These are phyloP conservation scores for Castor canadensis DNA, from an alignment of 2,113 vertebrate species.

Conservation along the genomic window DNA sequence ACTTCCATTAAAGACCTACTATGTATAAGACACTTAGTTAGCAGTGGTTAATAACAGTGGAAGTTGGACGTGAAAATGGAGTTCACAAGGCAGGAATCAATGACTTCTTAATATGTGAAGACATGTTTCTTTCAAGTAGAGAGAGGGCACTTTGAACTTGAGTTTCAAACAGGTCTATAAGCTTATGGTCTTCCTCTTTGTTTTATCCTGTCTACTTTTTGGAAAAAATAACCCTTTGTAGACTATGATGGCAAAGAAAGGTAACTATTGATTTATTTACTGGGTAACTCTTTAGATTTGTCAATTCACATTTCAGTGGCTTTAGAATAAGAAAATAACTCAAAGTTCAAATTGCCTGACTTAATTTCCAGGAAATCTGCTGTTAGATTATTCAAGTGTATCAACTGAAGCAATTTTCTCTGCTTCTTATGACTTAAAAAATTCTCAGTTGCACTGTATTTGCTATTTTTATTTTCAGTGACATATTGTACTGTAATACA, in stretches of 20 bases:
- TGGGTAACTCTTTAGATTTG: neutral
- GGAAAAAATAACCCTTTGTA: neutral
- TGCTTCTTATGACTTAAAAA: slow-evolving; percentile 21
- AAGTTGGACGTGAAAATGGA: neutral
- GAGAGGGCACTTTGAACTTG: neutral
- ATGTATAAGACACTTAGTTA: neutral
- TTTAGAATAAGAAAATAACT: slow-evolving; percentile 32
- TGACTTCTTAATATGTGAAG: neutral
- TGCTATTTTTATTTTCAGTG: neutral
- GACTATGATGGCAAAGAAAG: neutral
- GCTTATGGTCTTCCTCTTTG: neutral
- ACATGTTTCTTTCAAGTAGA: neutral
- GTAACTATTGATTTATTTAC: neutral
- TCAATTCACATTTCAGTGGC: neutral
- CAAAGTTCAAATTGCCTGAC: neutral
- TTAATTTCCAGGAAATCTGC: slow-evolving; percentile 37
- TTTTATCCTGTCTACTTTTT: slow-evolving; percentile 41
- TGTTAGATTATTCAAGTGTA: slow-evolving; percentile 20
- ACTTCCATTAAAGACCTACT: neutral
- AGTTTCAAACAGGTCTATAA: neutral
- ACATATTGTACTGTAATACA: neutral
- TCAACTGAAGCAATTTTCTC: slow-evolving; percentile 8
- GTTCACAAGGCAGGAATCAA: neutral
- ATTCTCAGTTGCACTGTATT: slow-evolving; percentile 7
- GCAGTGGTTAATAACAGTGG: neutral